Conservation (phyloP, 64 coral and sea anemone genomes). For the Montipora capricornis region DNA sequence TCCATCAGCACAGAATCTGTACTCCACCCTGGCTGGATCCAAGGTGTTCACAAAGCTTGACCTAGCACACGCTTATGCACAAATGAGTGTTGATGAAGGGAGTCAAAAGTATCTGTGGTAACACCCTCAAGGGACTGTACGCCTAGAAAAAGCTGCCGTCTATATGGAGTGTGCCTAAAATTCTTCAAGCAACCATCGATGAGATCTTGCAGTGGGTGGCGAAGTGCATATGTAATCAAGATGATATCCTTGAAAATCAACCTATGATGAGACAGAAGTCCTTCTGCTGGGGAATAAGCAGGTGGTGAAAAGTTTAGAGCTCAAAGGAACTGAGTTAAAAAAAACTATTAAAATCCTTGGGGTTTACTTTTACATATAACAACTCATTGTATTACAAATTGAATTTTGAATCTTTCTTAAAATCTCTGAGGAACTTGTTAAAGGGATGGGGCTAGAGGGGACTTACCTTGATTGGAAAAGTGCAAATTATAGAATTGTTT, state of each 20-base stretch:
- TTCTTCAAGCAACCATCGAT: constrained; percentile 64
- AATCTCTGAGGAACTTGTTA: not conserved
- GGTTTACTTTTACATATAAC: not conserved
- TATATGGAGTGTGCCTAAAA: constrained; percentile 50
- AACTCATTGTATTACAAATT: not conserved
- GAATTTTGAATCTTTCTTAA: not conserved
- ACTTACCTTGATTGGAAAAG: too few species aligned
- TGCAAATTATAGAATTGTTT: too few species aligned
- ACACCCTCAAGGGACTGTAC: constrained; percentile 68
- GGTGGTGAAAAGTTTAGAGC: not conserved
- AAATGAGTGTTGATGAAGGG: not conserved
- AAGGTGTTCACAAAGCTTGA: not conserved
- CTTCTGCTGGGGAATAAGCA: too few species aligned
- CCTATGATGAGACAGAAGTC: too few species aligned
- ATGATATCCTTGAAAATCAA: not conserved
- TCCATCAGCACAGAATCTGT: not conserved
- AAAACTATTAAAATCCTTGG: not conserved
- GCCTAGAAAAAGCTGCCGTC: constrained; percentile 23
- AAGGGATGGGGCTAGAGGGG: constrained; percentile 7
- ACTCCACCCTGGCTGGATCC: not conserved
- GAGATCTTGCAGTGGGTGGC: not conserved
- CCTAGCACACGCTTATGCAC: not conserved
- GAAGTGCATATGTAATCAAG: constrained; percentile 22
- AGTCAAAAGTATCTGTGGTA: not conserved
- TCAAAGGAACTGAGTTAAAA: not conserved